A percentile compares a stretch with the other conserved stretches of the same genome.
Evolutionary conservation across 1,140 invertebrate species (phyloP).

Genomic region (Asbolus verrucosus): DNA sequence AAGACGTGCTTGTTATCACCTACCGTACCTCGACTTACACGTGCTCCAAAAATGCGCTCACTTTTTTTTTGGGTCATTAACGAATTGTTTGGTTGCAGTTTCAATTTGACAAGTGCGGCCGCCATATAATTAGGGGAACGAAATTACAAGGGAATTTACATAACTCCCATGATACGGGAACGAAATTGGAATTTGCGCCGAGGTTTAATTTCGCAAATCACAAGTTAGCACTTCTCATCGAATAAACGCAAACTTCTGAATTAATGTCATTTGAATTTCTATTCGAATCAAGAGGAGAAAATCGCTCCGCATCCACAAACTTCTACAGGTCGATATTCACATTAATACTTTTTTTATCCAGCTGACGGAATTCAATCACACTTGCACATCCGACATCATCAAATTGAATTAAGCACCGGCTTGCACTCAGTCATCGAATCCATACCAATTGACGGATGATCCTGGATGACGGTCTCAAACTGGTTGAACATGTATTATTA

Average conservation of each 20-base stretch:
- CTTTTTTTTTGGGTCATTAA: neutral
- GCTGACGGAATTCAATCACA: slow-evolving; percentile 10
- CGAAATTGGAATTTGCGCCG: slow-evolving; percentile 35
- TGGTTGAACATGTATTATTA: too few species aligned
- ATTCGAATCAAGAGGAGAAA: slow-evolving; percentile 15
- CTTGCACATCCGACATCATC: slow-evolving; percentile 10
- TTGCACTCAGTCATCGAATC: neutral
- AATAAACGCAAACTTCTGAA: slow-evolving; percentile 38
- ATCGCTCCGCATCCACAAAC: slow-evolving; percentile 11
- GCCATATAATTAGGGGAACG: slow-evolving; percentile 24
- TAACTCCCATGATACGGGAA: slow-evolving; percentile 31
- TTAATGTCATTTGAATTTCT: slow-evolving; percentile 38
- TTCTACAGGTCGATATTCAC: slow-evolving; percentile 24
- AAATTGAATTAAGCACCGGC: slow-evolving; percentile 6
- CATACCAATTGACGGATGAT: too few species aligned
- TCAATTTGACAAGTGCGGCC: slow-evolving; percentile 4
- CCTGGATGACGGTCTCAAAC: too few species aligned
- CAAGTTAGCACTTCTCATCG: slow-evolving; percentile 38
- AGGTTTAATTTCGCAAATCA: slow-evolving; percentile 39
- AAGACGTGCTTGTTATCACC: slow-evolving; percentile 8
- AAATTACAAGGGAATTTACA: slow-evolving; percentile 37
- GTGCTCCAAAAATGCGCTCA: neutral
- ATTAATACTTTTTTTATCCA: slow-evolving; percentile 20
- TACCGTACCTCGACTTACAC: neutral
- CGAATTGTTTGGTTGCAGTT: neutral